Evolutionary conservation across 2,797 vertebrate species (phyloP), one percentile per base, ranked within the genome.

Genomic region (Bucorvus abyssinicus): DNA sequence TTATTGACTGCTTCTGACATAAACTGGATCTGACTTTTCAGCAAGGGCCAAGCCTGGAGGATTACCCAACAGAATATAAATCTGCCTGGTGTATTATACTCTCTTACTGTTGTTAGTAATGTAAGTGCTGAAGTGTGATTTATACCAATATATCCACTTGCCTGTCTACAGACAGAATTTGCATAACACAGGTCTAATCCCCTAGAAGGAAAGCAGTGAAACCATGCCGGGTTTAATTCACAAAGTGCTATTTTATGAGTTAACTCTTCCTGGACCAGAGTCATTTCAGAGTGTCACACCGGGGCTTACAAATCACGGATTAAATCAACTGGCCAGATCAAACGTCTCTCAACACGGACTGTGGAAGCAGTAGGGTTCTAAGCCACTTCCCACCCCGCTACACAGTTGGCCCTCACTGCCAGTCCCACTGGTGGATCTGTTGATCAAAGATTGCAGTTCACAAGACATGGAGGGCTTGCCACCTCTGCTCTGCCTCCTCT

Each of bases 91-190:
- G 44, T 87, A 89, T 94, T 96, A 94, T 93, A 81, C 84, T 97
- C 53, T 94, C 68, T 92, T 86, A 76, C 83, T 93, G 56, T 90
- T 89, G 71, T 92, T 92, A 60, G 59, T 45, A 95, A 76, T 63
- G 23, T 95, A 96, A 88, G 82, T 95, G 94, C 40, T 93, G 85
- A 96, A 88, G 88, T 86, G 78, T 93, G 78, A 96, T 96, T 90
- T 93, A 81, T 96, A 93, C 47, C n/a, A 91, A 84, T 76, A 64
- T 77, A 89, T 65, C 57, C 73, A 59, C 83, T 55, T 90, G 19
- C 53, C 63, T 90, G 86, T 92, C 89, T 90, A 34, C 79, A 71
- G 76, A 34, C 56, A 89, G 65, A 92, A 95, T 94, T 95, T 96
- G 42, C 76, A 94, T 90, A 88, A 44, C 64, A 71, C 85, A 97